Base-by-base conservation (phyloP, 2,113 vertebrate species). In the Sylvilagus bachmani region DNA sequence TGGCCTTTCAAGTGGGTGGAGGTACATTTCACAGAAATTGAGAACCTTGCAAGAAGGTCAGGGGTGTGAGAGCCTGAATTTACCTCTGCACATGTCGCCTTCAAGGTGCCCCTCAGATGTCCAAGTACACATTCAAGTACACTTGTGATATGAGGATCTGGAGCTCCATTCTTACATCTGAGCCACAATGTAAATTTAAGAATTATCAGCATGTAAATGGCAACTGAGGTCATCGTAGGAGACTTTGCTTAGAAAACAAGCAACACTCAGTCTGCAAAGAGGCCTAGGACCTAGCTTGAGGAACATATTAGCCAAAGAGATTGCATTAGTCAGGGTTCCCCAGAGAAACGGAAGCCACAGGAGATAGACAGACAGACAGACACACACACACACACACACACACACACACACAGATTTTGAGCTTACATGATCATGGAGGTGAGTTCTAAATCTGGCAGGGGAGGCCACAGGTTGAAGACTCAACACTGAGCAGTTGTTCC, bases 251-350 rank as follows among this genome's bases (percentile, higher is more conserved):
- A 33, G 55, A 64, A 77, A 85, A 79, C 4, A 89, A 64, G 27
- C 24, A 90, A 62, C 88, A 77, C 25, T 71, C 17, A 93, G 33
- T 86, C 5, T 71, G 27, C 78, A 31, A 87, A 88, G 5, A 92
- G 10, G 31, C 51, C 81, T 14, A 64, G 16, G 7, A 80, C 16
- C 83, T 38, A 62, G 9, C 19, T 67, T 36, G 64, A 96, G 55
- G 29, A 77, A 75, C 62, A 55, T 86, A 5, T 75, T 66, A 90
- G 14, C 61, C 92, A 62, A 92, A 17, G 44, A 91, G 14, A 27
- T 31, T 53, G 0, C 27, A 11, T 78, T 49, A 17, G 3, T 66
- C 58, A 71, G 36, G 13, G 55, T 55, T 94, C 89, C 36, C 29
- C 8, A 64, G 49, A 96, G 24, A 91, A 61, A 85, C 27, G 86